Percentiles rank a stretch among this genome's conserved stretches.
These are phyloP conservation scores for Caenorhabditis becei DNA, from an alignment of 2,888 invertebrate genomes.

Conservation along the genomic window DNA sequence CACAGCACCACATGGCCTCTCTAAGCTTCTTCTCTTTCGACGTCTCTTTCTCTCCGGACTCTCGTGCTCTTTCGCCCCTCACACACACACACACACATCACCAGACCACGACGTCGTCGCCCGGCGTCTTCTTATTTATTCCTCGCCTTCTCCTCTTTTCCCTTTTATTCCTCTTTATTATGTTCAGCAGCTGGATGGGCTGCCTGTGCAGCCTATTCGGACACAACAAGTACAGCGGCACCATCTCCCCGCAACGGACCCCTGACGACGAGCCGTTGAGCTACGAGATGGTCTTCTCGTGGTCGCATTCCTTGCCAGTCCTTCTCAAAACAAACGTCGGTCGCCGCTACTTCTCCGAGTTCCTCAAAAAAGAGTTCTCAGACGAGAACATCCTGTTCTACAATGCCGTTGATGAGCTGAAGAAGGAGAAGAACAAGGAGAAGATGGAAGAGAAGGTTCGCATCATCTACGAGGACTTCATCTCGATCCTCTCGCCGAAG, in stretches of 20 bases:
- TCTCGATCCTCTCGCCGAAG: slow-evolving; percentile 98
- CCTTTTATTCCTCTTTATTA: background rate
- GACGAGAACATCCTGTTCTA: slow-evolving; percentile 81
- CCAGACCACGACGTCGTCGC: too few relatives aligned
- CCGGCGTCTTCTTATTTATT: too few relatives aligned
- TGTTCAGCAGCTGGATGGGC: background rate
- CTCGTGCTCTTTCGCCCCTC: too few relatives aligned
- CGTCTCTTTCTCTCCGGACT: too few relatives aligned
- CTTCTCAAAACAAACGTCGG: slow-evolving; percentile 85
- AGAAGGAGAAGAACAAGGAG: slow-evolving; percentile 92
- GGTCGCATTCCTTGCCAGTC: slow-evolving; percentile 80
- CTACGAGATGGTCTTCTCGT: slow-evolving; percentile 77
- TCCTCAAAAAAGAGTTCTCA: slow-evolving; percentile 78
- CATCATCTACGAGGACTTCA: slow-evolving; percentile 99
- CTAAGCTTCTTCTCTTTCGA: too few relatives aligned
- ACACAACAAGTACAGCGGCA: background rate
- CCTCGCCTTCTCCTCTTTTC: too few relatives aligned
- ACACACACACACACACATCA: too few relatives aligned
- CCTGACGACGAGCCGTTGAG: background rate
- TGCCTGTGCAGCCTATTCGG: background rate
- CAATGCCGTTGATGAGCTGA: slow-evolving; percentile 74
- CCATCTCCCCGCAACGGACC: background rate
- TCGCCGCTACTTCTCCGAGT: slow-evolving; percentile 77
- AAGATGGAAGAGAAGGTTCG: slow-evolving; percentile 96
- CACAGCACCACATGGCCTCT: too few relatives aligned